Conservation (phyloP, 2,797 vertebrate genomes). For the Enteromius anoplus region DNA sequence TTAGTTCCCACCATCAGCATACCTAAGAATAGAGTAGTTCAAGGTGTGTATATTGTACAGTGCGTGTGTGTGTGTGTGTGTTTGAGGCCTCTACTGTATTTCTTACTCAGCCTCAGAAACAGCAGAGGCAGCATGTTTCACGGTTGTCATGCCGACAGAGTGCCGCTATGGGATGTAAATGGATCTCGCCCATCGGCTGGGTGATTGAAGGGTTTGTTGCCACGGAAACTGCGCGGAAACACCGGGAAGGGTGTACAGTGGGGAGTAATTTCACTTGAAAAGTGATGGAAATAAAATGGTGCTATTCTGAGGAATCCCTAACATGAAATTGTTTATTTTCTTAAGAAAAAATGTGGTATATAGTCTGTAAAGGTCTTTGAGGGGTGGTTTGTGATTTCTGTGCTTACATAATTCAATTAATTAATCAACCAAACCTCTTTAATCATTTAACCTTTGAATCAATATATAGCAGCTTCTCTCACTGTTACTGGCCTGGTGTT, state of each 20-base stretch:
- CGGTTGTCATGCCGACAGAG: constrained; percentile 48
- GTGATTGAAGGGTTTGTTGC: constrained; percentile 53
- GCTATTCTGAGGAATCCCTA: constrained; percentile 27
- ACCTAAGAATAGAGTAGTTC: not conserved
- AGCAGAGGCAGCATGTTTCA: constrained; percentile 45
- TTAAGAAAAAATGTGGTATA: not conserved
- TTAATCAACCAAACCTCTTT: not conserved
- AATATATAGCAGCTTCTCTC: constrained; percentile 11
- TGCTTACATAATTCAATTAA: not conserved
- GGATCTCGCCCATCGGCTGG: constrained; percentile 24
- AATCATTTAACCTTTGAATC: constrained; percentile 3
- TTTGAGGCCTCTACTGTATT: constrained; percentile 1
- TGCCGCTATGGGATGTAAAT: constrained; percentile 45
- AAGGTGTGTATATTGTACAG: not conserved
- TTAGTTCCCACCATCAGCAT: not conserved
- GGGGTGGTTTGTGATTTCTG: not conserved
- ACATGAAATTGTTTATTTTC: not conserved
- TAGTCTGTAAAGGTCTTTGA: not conserved
- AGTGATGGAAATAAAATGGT: constrained; percentile 28
- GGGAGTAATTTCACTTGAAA: constrained; percentile 51
- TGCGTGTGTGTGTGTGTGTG: constrained; percentile 2
- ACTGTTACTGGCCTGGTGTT: not conserved
- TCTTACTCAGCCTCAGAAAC: constrained; percentile 48
- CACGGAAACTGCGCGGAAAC: constrained; percentile 32
- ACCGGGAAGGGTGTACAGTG: constrained; percentile 3